Conservation (phyloP, 2,888 invertebrate genomes). For the Microplitis manilae region DNA sequence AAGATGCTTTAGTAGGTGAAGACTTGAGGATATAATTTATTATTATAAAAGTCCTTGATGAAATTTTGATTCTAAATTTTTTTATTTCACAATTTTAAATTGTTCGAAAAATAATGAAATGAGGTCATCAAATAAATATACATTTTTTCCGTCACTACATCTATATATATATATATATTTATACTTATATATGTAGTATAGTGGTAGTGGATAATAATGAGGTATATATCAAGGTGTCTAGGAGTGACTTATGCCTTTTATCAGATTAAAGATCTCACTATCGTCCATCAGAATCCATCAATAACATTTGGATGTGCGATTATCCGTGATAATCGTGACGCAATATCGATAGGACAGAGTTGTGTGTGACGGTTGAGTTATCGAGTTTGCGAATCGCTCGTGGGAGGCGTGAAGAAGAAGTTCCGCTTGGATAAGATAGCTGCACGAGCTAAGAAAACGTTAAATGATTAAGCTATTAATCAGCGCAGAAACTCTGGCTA, state of each 20-base stretch:
- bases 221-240: neutral
- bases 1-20: constrained; percentile 48
- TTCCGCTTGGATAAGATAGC: constrained; percentile 22
- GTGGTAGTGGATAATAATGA: constrained; percentile 4
- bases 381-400: constrained; percentile 50
- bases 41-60: constrained; percentile 2
- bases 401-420: constrained; percentile 48
- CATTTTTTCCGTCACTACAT: too few species aligned
- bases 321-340: constrained; percentile 44
- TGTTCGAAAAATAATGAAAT: too few species aligned
- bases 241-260: neutral
- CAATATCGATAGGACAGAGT: constrained; percentile 50
- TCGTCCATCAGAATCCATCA: constrained; percentile 42
- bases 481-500: constrained; percentile 51
- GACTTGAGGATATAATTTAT: constrained; percentile 5
- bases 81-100: constrained; percentile 17
- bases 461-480: constrained; percentile 59
- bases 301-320: constrained; percentile 25
- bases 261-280: neutral
- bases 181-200: neutral
- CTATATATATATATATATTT: too few species aligned
- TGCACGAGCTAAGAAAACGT: constrained; percentile 50
- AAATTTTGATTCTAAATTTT: neutral
- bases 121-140: too few species aligned
- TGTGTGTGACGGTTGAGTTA: constrained; percentile 50